A percentile compares a stretch with the other conserved stretches of the same genome.
phyloP scores from a whole-genome alignment of 2,113 vertebrate species.

The Propithecus coquereli region DNA sequence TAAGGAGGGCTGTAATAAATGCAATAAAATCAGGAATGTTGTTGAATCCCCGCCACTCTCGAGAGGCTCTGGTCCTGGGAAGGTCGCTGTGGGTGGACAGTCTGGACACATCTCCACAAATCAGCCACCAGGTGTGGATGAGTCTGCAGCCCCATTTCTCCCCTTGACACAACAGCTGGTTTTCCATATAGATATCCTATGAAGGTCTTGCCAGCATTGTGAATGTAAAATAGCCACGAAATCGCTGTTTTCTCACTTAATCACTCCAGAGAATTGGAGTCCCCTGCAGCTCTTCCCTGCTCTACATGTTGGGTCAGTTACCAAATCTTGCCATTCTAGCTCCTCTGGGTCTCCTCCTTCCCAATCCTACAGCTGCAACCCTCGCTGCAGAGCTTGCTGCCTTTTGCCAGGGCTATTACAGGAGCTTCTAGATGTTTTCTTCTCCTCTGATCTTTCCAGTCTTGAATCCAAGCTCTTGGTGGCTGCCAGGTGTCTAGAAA shows the following conservation, averaged over 20 bases:
- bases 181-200: not conserved
- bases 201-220: not conserved
- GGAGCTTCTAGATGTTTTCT: not conserved
- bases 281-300: not conserved
- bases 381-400: not conserved
- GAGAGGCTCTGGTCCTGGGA: not conserved
- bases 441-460: not conserved
- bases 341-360: not conserved
- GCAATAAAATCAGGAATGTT: not conserved
- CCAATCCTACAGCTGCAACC: not conserved
- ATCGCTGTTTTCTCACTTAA: not conserved
- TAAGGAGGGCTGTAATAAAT: not conserved
- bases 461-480: not conserved
- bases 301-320: not conserved
- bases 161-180: not conserved
- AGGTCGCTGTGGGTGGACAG: not conserved
- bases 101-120: not conserved
- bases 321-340: no score
- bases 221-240: not conserved
- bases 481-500: not conserved
- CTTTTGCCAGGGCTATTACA: rapidly evolving
- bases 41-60: not conserved
- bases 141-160: not conserved
- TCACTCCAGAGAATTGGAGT: not conserved
- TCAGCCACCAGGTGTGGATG: not conserved